Conservation (phyloP, 2,113 vertebrate genomes). For the Hemichromis elongatus region DNA sequence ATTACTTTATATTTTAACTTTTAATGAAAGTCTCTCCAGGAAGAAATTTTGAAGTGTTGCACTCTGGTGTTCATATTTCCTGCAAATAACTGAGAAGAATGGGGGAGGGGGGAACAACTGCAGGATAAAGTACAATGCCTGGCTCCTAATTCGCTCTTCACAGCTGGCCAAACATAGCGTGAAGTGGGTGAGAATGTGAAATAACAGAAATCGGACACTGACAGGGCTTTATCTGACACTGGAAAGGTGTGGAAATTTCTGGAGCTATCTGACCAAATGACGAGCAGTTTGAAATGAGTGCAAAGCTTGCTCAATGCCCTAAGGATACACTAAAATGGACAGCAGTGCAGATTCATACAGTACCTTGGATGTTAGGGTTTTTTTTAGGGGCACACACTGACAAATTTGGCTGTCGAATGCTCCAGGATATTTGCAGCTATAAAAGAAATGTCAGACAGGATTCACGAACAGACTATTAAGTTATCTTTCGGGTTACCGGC, state of each 20-base stretch:
- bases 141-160: not conserved
- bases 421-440: not conserved
- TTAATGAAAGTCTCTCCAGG: not conserved
- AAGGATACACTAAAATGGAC: not conserved
- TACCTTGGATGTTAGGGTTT: not conserved
- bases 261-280: not conserved
- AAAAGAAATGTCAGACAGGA: not conserved
- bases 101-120: rapidly evolving
- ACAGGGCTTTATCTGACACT: not conserved
- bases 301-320: not conserved
- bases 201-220: not conserved
- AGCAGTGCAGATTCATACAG: not conserved
- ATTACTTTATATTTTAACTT: not conserved
- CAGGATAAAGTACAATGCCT: not conserved
- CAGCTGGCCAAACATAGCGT: not conserved
- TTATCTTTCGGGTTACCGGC: not conserved
- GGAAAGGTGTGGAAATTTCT: not conserved
- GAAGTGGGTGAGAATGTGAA: not conserved
- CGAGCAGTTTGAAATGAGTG: not conserved
- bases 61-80: not conserved
- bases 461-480: not conserved
- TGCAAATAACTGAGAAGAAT: not conserved
- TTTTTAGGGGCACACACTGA: not conserved
- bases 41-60: not conserved
- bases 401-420: not conserved